These are phyloP conservation scores for Tragelaphus buxtoni DNA, from an alignment of 2,113 vertebrate genomes.

Conservation along the genomic window DNA sequence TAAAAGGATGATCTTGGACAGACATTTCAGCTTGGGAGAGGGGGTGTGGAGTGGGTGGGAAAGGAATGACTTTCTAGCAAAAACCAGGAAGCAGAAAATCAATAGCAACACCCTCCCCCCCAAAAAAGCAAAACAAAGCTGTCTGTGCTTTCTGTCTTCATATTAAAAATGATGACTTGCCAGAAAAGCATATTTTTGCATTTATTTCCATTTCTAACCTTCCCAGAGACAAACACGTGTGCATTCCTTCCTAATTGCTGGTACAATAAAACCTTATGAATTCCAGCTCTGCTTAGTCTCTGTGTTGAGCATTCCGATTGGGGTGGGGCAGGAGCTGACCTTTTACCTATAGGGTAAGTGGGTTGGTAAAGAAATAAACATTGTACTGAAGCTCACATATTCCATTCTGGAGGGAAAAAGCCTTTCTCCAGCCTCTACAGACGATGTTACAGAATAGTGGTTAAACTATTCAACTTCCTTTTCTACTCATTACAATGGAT, in stretches of 20 bases:
- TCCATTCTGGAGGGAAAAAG: neutral
- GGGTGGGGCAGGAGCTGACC: neutral
- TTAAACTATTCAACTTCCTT: neutral
- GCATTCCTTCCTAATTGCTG: conserved; percentile 48
- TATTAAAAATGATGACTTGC: conserved; percentile 66
- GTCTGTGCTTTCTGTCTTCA: conserved; percentile 46
- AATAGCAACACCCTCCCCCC: conserved; percentile 8
- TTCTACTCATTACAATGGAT: neutral
- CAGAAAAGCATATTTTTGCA: conserved; percentile 65
- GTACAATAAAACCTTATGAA: conserved; percentile 28
- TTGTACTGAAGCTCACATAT: fast-evolving
- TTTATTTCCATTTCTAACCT: conserved; percentile 70
- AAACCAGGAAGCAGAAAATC: conserved; percentile 56
- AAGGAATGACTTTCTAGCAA: conserved; percentile 65
- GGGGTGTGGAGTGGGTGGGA: conserved; percentile 55
- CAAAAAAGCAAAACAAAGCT: conserved; percentile 52
- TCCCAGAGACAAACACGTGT: conserved; percentile 63
- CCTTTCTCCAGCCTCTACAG: neutral
- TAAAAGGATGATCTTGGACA: conserved; percentile 54
- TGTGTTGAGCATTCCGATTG: neutral
- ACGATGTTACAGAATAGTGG: neutral
- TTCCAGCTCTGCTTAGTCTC: neutral
- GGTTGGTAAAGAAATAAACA: conserved; percentile 3
- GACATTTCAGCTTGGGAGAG: conserved; percentile 55
- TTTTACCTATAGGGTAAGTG: neutral